phyloP scores from a whole-genome alignment of 2,888 invertebrate species.

The Cryptophagus acutangulus region DNA sequence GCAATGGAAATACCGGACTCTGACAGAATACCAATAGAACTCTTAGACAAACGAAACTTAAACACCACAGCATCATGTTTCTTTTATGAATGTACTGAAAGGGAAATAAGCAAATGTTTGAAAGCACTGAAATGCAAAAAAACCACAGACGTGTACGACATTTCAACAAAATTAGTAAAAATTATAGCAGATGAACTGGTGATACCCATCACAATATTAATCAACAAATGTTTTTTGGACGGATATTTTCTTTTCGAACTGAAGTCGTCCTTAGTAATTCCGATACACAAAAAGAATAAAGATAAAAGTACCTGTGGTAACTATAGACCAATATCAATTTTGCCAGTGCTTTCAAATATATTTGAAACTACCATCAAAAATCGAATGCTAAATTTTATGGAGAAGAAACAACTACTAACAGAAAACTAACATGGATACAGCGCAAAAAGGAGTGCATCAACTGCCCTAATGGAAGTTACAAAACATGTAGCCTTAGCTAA shows the following conservation, averaged over 20 bases:
- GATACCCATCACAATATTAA: too few species aligned
- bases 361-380: constrained; percentile 8
- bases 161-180: constrained; percentile 3
- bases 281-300: constrained; percentile 12
- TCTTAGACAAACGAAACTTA: neutral
- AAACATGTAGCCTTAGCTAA: too few species aligned
- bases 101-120: constrained; percentile 7
- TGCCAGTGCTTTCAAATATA: constrained; percentile 13
- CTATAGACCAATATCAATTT: too few species aligned
- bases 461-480: constrained; percentile 3
- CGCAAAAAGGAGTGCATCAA: constrained; percentile 3
- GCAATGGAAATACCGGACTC: neutral
- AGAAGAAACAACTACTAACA: neutral
- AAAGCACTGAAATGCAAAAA: constrained; percentile 6
- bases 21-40: neutral
- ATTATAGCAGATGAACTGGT: neutral
- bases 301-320: constrained; percentile 7
- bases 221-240: constrained; percentile 11
- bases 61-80: neutral
- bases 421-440: constrained; percentile 9
- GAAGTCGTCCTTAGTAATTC: constrained; percentile 11
- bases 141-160: neutral
- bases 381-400: constrained; percentile 5
- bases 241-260: constrained; percentile 9
- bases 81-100: constrained; percentile 11